Conservation (phyloP, 1,140 invertebrate genomes). For the Archivesica marissinica region DNA sequence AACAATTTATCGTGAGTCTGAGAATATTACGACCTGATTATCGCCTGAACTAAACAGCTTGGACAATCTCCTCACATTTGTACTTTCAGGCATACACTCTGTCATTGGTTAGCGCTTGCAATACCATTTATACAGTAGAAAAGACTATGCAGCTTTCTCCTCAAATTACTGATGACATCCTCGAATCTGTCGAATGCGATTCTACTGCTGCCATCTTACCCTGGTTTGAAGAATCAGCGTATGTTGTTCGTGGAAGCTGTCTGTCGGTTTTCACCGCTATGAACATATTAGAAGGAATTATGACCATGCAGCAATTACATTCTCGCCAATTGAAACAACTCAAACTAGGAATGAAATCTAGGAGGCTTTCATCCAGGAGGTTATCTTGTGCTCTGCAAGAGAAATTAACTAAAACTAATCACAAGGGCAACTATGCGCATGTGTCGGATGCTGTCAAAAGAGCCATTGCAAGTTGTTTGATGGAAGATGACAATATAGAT, state of each 20-base stretch:
- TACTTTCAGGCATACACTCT: not conserved
- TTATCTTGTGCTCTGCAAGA: constrained; percentile 28
- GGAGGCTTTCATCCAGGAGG: not conserved
- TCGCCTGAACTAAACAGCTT: too few relatives aligned
- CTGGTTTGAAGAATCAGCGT: not conserved
- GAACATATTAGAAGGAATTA: constrained; percentile 18
- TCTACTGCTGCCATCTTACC: not conserved
- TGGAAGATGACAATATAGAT: not conserved
- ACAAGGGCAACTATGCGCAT: constrained; percentile 23
- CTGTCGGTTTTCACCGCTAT: not conserved
- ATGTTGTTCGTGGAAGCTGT: not conserved
- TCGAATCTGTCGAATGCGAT: not conserved
- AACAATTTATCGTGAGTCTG: too few relatives aligned
- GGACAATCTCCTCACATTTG: too few relatives aligned
- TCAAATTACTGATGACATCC: not conserved
- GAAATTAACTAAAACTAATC: constrained; percentile 23
- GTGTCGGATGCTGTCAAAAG: constrained; percentile 35
- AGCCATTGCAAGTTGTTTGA: constrained; percentile 28
- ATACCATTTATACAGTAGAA: not conserved
- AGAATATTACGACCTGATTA: too few relatives aligned
- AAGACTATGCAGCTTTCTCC: not conserved
- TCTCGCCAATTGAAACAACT: not conserved
- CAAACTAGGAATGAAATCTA: not conserved
- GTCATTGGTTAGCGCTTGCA: not conserved
- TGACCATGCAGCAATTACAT: not conserved